phyloP scores from a whole-genome alignment of 23 tunicate species.

The Pegea sp. region DNA sequence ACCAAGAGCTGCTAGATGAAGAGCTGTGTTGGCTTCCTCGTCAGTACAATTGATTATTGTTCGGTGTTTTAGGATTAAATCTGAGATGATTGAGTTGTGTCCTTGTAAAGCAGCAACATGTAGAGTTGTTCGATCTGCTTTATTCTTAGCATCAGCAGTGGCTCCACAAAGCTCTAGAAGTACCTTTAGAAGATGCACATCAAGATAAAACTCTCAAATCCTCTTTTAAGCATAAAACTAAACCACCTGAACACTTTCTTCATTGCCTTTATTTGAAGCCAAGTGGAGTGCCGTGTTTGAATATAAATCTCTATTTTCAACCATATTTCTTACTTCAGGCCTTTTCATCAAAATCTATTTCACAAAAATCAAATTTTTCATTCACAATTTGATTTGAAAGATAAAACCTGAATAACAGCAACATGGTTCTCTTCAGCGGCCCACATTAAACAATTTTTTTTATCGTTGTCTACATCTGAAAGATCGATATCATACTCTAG shows the following conservation, averaged over 20 bases:
- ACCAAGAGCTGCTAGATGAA: not conserved
- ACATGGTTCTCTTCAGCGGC: not conserved
- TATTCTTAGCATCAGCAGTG: not conserved
- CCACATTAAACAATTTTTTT: not conserved
- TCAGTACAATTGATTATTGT: not conserved
- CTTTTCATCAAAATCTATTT: not conserved
- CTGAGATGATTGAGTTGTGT: not conserved
- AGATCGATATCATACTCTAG: not conserved
- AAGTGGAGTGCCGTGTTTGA: not conserved
- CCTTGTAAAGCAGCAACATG: not conserved
- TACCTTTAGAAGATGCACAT: no score
- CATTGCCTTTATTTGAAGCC: not conserved
- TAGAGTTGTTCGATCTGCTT: not conserved
- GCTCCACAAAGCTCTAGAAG: no score
- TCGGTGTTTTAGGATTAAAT: not conserved
- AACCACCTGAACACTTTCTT: constrained; percentile 1
- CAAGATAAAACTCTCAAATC: no score
- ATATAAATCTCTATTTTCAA: not conserved
- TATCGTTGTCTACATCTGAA: not conserved
- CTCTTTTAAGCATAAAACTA: no score
- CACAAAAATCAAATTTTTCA: not conserved
- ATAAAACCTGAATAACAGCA: no score
- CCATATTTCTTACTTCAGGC: not conserved
- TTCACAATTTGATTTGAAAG: no score
- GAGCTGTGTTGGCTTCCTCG: constrained; percentile 1